A percentile compares a stretch with the other conserved stretches of the same genome.
These are phyloP conservation scores for Diaphora mendica DNA, from an alignment of 2,888 invertebrate species.

Conservation along the genomic window DNA sequence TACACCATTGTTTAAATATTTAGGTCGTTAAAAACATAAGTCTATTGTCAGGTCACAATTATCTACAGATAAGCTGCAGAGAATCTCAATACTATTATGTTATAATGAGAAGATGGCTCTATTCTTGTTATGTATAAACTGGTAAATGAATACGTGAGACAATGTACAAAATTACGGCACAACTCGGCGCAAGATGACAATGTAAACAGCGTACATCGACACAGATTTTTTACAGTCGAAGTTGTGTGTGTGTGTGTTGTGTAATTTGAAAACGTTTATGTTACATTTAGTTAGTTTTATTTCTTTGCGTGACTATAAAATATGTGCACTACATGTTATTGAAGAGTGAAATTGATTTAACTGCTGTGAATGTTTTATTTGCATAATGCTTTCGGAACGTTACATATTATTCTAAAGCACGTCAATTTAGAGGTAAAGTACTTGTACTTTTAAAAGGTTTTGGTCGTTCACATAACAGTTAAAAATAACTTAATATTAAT, in stretches of 20 bases:
- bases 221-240: constrained; percentile 58
- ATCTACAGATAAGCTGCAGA: constrained; percentile 48
- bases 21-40: constrained; percentile 39
- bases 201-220: constrained; percentile 59
- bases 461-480: not conserved
- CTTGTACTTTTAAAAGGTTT: not conserved
- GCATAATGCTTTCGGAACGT: constrained; percentile 1
- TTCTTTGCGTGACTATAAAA: constrained; percentile 14
- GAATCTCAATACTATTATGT: constrained; percentile 50
- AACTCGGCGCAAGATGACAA: constrained; percentile 53
- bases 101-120: constrained; percentile 50
- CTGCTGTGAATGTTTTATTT: constrained; percentile 12
- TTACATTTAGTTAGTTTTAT: constrained; percentile 30
- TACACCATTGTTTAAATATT: constrained; percentile 49
- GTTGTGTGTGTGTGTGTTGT: constrained; percentile 47
- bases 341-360: constrained; percentile 19
- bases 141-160: constrained; percentile 54
- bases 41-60: constrained; percentile 59
- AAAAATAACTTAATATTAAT: not conserved
- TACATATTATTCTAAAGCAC: constrained; percentile 1
- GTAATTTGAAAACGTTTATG: constrained; percentile 51
- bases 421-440: not conserved
- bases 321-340: constrained; percentile 10
- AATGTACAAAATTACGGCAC: constrained; percentile 53
- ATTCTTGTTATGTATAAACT: constrained; percentile 49